These are phyloP conservation scores for Pagetopsis macropterus DNA, from an alignment of 2,797 vertebrate species.

Conservation along the genomic window DNA sequence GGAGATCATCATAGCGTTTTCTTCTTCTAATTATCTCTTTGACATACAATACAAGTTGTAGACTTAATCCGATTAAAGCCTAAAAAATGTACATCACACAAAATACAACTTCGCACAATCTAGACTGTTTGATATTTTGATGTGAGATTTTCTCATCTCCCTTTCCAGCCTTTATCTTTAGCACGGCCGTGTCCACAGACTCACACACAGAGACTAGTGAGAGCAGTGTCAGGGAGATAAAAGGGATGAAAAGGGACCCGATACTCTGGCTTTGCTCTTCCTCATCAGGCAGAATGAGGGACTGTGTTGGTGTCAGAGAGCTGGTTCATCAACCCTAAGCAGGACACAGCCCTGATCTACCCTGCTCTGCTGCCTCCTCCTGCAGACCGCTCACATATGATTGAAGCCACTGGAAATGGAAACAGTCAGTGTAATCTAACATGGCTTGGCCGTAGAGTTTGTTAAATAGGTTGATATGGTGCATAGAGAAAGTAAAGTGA, in stretches of 20 bases:
- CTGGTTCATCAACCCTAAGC: slow-evolving; percentile 65
- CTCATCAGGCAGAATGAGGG: slow-evolving; percentile 74
- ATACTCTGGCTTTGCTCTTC: slow-evolving; percentile 48
- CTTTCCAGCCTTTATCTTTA: slow-evolving; percentile 27
- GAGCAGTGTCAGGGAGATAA: slow-evolving; percentile 54
- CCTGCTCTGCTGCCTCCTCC: slow-evolving; percentile 49
- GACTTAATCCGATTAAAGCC: not conserved
- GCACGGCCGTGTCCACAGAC: slow-evolving; percentile 17
- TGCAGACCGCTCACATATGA: slow-evolving; percentile 79
- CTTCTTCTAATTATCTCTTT: slow-evolving; percentile 21
- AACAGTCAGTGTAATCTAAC: slow-evolving; percentile 89
- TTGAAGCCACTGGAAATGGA: slow-evolving; percentile 87
- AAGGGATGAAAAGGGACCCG: slow-evolving; percentile 47
- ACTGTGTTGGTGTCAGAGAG: slow-evolving; percentile 67
- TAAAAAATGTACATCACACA: not conserved
- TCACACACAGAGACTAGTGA: slow-evolving; percentile 38
- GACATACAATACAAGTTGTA: slow-evolving; percentile 14
- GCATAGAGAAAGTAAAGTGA: slow-evolving; percentile 16
- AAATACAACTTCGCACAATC: slow-evolving; percentile 5
- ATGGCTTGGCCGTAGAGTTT: slow-evolving; percentile 82
- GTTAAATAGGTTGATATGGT: slow-evolving; percentile 65
- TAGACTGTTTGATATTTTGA: slow-evolving; percentile 38
- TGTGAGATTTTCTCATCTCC: slow-evolving; percentile 1
- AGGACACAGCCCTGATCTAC: slow-evolving; percentile 41
- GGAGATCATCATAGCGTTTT: slow-evolving; percentile 32